A percentile compares a stretch with the other conserved stretches of the same genome.
These are phyloP conservation scores for Bungarus multicinctus DNA, from an alignment of 2,113 vertebrate genomes.

Conservation along the genomic window DNA sequence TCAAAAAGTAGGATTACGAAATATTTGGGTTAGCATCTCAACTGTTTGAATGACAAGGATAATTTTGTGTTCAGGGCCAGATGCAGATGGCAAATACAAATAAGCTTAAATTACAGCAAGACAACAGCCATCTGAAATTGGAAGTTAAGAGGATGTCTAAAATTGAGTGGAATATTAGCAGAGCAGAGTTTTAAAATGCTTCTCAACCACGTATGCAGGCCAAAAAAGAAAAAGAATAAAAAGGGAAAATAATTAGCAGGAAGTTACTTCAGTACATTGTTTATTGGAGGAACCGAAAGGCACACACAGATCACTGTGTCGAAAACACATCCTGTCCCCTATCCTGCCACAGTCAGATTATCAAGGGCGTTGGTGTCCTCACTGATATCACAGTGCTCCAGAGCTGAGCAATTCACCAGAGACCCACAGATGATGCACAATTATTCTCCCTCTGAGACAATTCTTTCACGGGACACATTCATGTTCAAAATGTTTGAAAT, in stretches of 20 bases:
- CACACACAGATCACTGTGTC: not conserved
- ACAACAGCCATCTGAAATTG: not conserved
- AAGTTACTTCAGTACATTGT: not conserved
- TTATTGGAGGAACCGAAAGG: not conserved
- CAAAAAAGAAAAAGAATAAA: not conserved
- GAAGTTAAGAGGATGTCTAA: not conserved
- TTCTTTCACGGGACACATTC: rapidly evolving
- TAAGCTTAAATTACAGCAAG: not conserved
- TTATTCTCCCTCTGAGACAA: not conserved
- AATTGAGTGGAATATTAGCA: not conserved
- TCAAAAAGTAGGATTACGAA: not conserved
- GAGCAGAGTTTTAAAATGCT: not conserved
- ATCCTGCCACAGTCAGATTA: conserved; percentile 65
- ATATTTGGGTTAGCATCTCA: not conserved
- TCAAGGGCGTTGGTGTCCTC: conserved; percentile 50
- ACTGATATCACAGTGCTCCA: conserved; percentile 42
- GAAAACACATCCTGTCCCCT: conserved; percentile 42
- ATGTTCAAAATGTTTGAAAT: not conserved
- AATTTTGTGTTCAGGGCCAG: not conserved
- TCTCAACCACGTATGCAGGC: not conserved
- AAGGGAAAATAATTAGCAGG: rapidly evolving
- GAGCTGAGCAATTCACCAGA: not conserved
- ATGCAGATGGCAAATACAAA: not conserved
- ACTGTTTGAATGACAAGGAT: not conserved
- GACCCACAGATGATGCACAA: not conserved